phyloP scores from a whole-genome alignment of 1,140 invertebrate genomes.

The Sycophaga agraensis region DNA sequence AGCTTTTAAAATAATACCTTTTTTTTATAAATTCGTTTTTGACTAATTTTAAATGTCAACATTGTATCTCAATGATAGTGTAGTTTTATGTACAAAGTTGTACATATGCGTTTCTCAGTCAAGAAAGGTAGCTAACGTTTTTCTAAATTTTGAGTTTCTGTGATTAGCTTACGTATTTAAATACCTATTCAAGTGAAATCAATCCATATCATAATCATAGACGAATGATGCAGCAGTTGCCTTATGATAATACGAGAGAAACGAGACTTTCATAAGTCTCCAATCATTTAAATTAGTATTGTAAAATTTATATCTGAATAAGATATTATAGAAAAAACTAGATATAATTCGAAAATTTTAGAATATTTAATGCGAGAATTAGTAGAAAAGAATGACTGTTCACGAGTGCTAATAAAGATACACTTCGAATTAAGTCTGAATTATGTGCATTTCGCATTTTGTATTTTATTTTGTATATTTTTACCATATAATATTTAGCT shows the following conservation, averaged over 20 bases:
- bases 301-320: conserved; percentile 20
- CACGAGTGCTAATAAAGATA: conserved; percentile 3
- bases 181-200: conserved; percentile 3
- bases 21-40: background rate
- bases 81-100: conserved; percentile 17
- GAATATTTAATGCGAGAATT: background rate
- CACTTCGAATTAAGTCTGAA: conserved; percentile 18
- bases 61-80: conserved; percentile 3
- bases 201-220: conserved; percentile 24
- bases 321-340: conserved; percentile 8
- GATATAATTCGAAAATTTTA: background rate
- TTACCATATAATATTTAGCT: conserved; percentile 9
- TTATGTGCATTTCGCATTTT: background rate
- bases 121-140: background rate
- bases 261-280: background rate
- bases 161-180: conserved; percentile 18
- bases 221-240: conserved; percentile 28
- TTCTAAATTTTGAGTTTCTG: conserved; percentile 20
- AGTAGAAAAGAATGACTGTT: conserved; percentile 12
- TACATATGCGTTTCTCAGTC: conserved; percentile 13
- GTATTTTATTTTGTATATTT: conserved; percentile 20
- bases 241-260: conserved; percentile 15
- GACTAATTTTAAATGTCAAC: background rate
- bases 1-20: background rate
- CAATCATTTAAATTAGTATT: conserved; percentile 17